These are phyloP conservation scores for Tachycineta bicolor DNA, from an alignment of 2,113 vertebrate genomes.

Conservation along the genomic window DNA sequence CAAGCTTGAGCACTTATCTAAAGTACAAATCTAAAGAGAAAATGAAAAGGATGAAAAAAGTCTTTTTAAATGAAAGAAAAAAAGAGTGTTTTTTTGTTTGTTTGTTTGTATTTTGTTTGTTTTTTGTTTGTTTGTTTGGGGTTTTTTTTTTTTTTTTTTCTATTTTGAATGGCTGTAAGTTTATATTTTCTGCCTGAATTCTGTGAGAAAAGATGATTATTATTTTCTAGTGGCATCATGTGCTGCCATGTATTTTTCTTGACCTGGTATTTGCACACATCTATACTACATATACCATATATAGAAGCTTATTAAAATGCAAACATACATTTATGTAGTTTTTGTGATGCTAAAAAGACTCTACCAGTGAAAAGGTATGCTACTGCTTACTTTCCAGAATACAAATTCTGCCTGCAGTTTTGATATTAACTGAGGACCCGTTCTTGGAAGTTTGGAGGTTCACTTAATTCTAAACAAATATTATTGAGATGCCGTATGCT, in stretches of 20 bases:
- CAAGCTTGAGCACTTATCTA: background rate
- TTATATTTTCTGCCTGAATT: background rate
- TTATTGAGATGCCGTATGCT: background rate
- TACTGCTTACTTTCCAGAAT: background rate
- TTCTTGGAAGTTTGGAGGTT: background rate
- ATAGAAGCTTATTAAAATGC: background rate
- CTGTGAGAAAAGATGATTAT: background rate
- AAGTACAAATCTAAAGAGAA: background rate
- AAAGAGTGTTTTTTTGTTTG: too few species aligned
- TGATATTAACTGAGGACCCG: background rate
- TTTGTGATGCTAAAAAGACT: background rate
- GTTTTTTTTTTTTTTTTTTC: background rate
- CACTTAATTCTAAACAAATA: background rate
- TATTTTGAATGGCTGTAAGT: background rate
- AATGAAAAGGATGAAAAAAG: background rate
- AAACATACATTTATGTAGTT: background rate
- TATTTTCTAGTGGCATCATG: background rate
- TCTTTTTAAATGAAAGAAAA: background rate
- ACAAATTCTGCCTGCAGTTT: background rate
- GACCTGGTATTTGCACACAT: background rate
- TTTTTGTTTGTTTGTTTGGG: too few species aligned
- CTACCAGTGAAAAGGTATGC: background rate
- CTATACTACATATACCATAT: background rate
- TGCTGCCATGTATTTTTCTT: background rate
- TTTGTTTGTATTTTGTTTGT: too few species aligned